phyloP scores from a whole-genome alignment of 2,888 invertebrate genomes.

The Augochlorella aurata region DNA sequence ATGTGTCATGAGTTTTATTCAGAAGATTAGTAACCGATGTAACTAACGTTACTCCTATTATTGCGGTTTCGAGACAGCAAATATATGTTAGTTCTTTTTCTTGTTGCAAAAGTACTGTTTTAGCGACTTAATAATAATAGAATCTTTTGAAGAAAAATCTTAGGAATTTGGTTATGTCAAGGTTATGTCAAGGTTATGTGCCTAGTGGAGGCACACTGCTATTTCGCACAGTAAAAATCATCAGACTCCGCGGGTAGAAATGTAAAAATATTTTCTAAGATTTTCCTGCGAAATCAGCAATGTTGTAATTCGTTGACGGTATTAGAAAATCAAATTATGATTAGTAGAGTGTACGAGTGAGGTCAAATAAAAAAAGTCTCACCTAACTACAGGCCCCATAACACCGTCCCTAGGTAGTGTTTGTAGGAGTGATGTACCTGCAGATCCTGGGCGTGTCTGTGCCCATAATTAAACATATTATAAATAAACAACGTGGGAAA shows the following conservation, averaged over 20 bases:
- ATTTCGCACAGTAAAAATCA: background rate
- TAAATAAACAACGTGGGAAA: constrained; percentile 40
- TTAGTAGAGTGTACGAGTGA: constrained; percentile 6
- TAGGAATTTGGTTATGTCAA: background rate
- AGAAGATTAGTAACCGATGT: background rate
- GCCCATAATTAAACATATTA: constrained; percentile 48
- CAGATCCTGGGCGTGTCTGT: constrained; percentile 85
- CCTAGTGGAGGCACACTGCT: background rate
- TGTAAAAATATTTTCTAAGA: constrained; percentile 22
- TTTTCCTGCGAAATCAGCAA: constrained; percentile 3
- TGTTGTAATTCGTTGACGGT: background rate
- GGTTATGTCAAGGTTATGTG: no score
- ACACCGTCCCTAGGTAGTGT: constrained; percentile 83
- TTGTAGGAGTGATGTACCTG: constrained; percentile 84
- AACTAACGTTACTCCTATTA: background rate
- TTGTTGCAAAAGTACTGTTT: background rate
- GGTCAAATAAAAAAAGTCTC: constrained; percentile 67
- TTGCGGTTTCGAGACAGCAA: background rate
- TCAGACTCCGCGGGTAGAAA: background rate
- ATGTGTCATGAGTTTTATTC: background rate
- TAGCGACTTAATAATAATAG: background rate
- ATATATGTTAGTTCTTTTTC: background rate
- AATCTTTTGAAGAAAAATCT: constrained; percentile 32
- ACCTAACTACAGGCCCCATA: constrained; percentile 85
- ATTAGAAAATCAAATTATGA: background rate